phyloP scores from a whole-genome alignment of 2,113 vertebrate species.

The Pristiophorus japonicus region DNA sequence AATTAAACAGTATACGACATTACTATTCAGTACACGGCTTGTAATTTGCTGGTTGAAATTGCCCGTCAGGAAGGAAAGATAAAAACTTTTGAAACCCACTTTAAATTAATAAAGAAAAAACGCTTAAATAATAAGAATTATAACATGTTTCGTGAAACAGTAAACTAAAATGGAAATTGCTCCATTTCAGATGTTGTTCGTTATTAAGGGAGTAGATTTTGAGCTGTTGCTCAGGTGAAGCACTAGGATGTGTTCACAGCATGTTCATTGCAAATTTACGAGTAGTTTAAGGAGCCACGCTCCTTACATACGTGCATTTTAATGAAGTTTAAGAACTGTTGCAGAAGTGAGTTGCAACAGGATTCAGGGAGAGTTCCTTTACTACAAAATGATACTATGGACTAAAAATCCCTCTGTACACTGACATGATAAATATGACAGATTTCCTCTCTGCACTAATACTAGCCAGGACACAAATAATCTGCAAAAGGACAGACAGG shows the following conservation, averaged over 20 bases:
- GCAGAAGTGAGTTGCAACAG: neutral
- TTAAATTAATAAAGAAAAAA: conserved; percentile 14
- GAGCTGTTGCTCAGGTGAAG: neutral
- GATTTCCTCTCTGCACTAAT: neutral
- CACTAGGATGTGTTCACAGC: neutral
- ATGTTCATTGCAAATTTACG: neutral
- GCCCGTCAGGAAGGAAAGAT: neutral
- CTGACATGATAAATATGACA: neutral
- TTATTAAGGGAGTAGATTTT: neutral
- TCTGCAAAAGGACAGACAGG: no score
- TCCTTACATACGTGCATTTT: neutral
- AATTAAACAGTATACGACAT: neutral
- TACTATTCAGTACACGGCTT: neutral
- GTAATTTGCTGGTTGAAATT: conserved; percentile 12
- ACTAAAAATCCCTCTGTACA: neutral
- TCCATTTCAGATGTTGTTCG: neutral
- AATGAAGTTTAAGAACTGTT: neutral
- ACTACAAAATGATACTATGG: neutral
- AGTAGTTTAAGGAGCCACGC: neutral
- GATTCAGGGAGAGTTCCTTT: neutral
- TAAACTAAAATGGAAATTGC: neutral
- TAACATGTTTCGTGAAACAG: neutral
- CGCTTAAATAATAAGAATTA: neutral
- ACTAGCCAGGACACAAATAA: no score
- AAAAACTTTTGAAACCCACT: conserved; percentile 6